Base-by-base conservation (phyloP, 1,140 invertebrate genomes). In the Drosophila tani region DNA sequence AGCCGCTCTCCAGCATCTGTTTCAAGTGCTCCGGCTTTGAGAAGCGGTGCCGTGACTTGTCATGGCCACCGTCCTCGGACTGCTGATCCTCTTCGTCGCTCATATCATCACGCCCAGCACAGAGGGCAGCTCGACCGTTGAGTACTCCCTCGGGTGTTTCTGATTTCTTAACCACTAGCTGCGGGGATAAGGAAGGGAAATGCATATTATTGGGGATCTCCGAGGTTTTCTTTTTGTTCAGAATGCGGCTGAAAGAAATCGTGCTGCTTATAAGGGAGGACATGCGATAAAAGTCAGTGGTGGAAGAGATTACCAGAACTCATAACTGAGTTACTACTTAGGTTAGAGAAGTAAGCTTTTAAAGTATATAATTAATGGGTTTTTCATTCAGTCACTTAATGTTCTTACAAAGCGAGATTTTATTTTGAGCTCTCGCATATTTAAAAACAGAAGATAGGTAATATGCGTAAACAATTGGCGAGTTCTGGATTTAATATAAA, bases 71-170 rank as follows among this genome's bases (percentile, higher is more conserved):
- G 47, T 93, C 93, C n/a, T 91, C 79, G 14, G 70, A 81, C 14
- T 93, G 93, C 46, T 96, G 96, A 17, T 95, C 95, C 7, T 96
- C 96, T 21, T 95, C 95, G 15, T 96, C 96, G 17, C 95, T 96
- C 80, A 97, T 94, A 82, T 97, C 96, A 88, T 96, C 95, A 56
- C 95, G 93, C 68, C 96, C 96, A 12, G 96, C 96, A 70, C 95
- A 95, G 8, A 97, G 91, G 3, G 97, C 97, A 91, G 96, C 97
- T 59, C 96, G 93, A 38, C 97, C 97, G 88, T 96, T 96, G 38
- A 98, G 94, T 62, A 98, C 96, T 55, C 93, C 62, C 32, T 91
- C 81, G 7, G 87, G 91, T 59, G 95, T 93, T 77, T 93, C 93
- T 19, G 94, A 93, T 82, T 94, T 94, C 84, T 95, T 94, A 78